A percentile compares a stretch with the other conserved stretches of the same genome.
Conservation (phyloP, 2,113 vertebrate species). For the Rhegmatorhina hoffmannsi region DNA sequence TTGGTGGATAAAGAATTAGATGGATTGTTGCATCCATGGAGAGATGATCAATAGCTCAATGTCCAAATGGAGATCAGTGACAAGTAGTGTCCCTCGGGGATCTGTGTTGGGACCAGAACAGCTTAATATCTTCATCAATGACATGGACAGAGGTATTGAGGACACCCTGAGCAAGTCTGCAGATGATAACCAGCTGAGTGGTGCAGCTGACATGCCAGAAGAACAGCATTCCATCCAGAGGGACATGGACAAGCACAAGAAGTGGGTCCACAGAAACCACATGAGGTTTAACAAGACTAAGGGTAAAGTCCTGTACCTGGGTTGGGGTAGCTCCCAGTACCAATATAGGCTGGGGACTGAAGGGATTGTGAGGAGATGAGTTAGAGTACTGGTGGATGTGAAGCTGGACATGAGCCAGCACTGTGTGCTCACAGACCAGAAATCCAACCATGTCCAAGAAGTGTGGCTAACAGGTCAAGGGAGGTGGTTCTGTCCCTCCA, state of each 20-base stretch:
- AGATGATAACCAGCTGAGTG: not conserved
- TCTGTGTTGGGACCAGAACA: not conserved
- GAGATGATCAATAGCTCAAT: not conserved
- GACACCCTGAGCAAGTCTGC: not conserved
- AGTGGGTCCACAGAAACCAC: not conserved
- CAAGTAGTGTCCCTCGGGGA: too few species aligned
- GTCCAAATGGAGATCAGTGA: not conserved
- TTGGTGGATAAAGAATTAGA: not conserved
- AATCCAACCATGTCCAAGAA: fast-evolving
- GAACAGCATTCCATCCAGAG: not conserved
- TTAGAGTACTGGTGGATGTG: not conserved
- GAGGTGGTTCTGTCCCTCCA: not conserved
- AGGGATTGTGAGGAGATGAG: not conserved
- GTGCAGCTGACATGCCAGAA: fast-evolving
- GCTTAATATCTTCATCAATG: not conserved
- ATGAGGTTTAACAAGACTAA: not conserved
- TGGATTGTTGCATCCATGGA: not conserved
- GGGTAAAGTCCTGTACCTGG: not conserved
- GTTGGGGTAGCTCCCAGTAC: fast-evolving
- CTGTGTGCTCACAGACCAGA: not conserved
- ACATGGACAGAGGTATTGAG: not conserved
- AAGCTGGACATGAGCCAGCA: not conserved
- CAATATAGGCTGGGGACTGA: not conserved
- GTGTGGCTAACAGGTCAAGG: not conserved
- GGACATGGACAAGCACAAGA: not conserved